Percentiles rank a stretch among this genome's conserved stretches.
Evolutionary conservation across 2,888 invertebrate genomes (phyloP).

Genomic region (Tachina lurida): DNA sequence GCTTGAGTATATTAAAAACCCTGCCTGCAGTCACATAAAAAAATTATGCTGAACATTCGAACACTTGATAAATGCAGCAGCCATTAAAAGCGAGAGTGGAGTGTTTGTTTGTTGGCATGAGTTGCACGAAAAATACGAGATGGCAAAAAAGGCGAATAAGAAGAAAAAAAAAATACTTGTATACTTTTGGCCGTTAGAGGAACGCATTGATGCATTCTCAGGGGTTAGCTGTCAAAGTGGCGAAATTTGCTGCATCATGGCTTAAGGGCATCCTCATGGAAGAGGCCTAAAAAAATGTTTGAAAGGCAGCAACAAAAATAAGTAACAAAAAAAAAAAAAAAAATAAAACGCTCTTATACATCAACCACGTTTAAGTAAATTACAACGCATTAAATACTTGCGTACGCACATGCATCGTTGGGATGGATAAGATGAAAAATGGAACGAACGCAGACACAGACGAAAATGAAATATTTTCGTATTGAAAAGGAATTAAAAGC

Average conservation of each 20-base stretch:
- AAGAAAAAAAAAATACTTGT: constrained; percentile 33
- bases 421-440: constrained; percentile 20
- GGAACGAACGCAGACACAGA: background rate
- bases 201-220: constrained; percentile 64
- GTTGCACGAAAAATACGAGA: background rate
- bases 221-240: constrained; percentile 70
- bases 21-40: constrained; percentile 45
- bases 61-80: constrained; percentile 69
- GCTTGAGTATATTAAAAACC: constrained; percentile 29
- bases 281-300: constrained; percentile 41
- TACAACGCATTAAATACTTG: constrained; percentile 73
- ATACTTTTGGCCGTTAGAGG: constrained; percentile 52
- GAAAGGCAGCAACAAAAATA: constrained; percentile 24
- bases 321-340: background rate
- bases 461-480: constrained; percentile 3
- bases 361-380: constrained; percentile 72
- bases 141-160: constrained; percentile 4
- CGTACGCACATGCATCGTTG: constrained; percentile 35
- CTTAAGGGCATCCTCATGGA: constrained; percentile 62
- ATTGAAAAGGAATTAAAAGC: constrained; percentile 50
- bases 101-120: constrained; percentile 54
- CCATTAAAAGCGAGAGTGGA: constrained; percentile 51
- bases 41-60: constrained; percentile 62
- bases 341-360: constrained; percentile 24
- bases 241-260: constrained; percentile 70